Percentiles rank a stretch among this genome's conserved stretches.
phyloP scores from a whole-genome alignment of 2,113 vertebrate species.

The Melanocharis versteri region DNA sequence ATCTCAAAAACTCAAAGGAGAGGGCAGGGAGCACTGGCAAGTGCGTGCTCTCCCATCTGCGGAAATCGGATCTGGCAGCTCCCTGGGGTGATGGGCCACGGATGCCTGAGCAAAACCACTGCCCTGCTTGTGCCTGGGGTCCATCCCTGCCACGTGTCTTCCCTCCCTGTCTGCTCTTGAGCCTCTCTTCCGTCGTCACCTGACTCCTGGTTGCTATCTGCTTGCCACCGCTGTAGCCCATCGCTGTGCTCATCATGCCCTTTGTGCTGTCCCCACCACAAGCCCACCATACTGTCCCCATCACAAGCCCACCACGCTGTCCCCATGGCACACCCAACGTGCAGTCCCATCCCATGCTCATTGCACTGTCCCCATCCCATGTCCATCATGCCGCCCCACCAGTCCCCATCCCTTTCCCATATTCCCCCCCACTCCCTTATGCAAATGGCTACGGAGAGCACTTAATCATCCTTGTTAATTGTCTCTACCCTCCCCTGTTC shows the following conservation, averaged over 20 bases:
- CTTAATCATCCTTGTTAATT: slow-evolving; percentile 63
- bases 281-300: background rate
- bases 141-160: background rate
- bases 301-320: background rate
- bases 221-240: background rate
- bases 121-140: background rate
- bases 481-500: background rate
- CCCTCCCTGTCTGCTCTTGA: background rate
- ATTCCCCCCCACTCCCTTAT: background rate
- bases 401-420: background rate
- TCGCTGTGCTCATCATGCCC: no score
- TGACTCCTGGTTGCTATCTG: background rate
- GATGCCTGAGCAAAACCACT: background rate
- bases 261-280: background rate
- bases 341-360: background rate
- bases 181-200: background rate
- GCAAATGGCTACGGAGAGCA: background rate
- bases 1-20: background rate
- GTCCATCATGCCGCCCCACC: background rate
- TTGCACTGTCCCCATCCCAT: background rate
- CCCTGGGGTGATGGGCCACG: background rate
- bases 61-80: background rate
- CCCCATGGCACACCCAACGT: no score
- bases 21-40: background rate
- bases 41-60: fast-evolving